Conservation (phyloP, 2,888 invertebrate species). For the Acrobeloides nanus region DNA sequence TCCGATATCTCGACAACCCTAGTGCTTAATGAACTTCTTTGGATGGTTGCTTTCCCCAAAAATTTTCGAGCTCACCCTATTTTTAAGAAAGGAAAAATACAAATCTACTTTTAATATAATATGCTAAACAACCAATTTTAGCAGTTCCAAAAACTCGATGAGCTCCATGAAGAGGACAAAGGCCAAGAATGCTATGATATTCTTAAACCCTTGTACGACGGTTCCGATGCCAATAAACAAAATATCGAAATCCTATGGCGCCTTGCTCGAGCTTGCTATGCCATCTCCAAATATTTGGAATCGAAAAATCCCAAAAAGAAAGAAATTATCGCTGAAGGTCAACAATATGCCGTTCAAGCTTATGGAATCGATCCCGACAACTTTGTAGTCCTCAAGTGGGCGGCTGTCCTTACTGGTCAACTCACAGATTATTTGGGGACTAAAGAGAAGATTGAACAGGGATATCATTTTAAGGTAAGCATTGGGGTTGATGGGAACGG, state of each 20-base stretch:
- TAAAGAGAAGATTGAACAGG: conserved; percentile 49
- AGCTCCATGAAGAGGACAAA: conserved; percentile 22
- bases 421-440: conserved; percentile 41
- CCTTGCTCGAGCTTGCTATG: conserved; percentile 36
- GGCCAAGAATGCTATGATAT: conserved; percentile 25
- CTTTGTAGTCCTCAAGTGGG: conserved; percentile 44
- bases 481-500: not conserved
- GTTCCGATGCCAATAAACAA: conserved; percentile 17
- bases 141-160: conserved; percentile 24
- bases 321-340: conserved; percentile 36
- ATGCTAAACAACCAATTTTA: no score
- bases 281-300: conserved; percentile 14
- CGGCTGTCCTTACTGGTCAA: conserved; percentile 40
- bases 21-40: no score
- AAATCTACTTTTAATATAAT: no score
- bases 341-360: conserved; percentile 36
- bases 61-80: no score
- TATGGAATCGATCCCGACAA: conserved; percentile 26
- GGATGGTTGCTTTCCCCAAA: no score
- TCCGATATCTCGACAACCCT: no score
- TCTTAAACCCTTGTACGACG: conserved; percentile 23
- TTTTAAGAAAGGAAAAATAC: no score
- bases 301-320: conserved; percentile 33
- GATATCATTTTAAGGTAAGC: conserved; percentile 44
- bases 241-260: conserved; percentile 41